Base-by-base conservation (phyloP, 2,888 invertebrate genomes). In the Noctua pronuba region DNA sequence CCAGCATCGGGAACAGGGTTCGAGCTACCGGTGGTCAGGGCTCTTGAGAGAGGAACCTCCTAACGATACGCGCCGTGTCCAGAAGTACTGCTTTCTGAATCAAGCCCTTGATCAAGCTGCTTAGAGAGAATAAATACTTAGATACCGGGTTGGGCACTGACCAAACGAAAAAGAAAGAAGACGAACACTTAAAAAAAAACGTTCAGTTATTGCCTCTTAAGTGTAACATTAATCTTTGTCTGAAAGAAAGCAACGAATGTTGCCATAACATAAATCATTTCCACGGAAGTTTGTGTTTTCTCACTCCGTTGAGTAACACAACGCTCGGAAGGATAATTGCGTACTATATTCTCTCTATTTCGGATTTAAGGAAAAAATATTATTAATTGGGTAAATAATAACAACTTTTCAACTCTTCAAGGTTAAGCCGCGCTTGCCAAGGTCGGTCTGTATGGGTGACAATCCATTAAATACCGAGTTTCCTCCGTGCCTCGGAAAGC, bases 241-340 rank as follows among this genome's bases (percentile, higher is more conserved):
- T 73, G 16, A 65, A 31, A 35, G 18, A 38, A 38, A 28, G 5
- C 2, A 21, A 38, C 11, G 38, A 55, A 55, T 44, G 24, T 58
- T 74, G 44, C 69, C 73, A 21, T 74, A 55, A 68, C 28, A 24
- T 41, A 49, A 31, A 73, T 41, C 6, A 41, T 38, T 73, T 49
- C 11, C 18, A 24, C 24, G 13, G 28, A 46, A 67, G 24, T 65
- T 65, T 28, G 49, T 73, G 38, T 73, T 71, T 24, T 62, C 24
- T 24, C 10, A 18, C 44, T 64, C 11, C 24, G 18, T 21, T 62
- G 28, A 70, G 58, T 35, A 55, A 70, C 24, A 31, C 28, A 31
- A 38, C 35, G 21, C 62, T 18, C 38, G 13, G 64, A 64, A 38
- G 7, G 13, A 64, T 38, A 21, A 62, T 62, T 35, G 60, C 3